Percentiles rank a stretch among this genome's conserved stretches.
Conservation (phyloP, 1,140 invertebrate species). For the Trichonephila clavipes region DNA sequence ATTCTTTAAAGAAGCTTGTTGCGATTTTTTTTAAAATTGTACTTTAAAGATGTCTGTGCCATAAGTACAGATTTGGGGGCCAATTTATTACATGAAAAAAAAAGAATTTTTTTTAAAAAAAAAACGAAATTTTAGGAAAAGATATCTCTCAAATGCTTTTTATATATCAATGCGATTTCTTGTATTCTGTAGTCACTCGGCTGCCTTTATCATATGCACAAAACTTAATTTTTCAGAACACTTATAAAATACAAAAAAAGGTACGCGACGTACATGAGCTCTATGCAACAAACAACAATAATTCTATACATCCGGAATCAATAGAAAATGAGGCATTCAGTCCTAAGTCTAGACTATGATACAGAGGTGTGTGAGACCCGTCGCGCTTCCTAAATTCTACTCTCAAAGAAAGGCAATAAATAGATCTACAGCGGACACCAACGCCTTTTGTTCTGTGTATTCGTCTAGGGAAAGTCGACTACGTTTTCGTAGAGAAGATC, state of each 20-base stretch:
- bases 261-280: conserved; percentile 38
- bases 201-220: conserved; percentile 4
- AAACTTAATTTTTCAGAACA: conserved; percentile 35
- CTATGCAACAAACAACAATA: conserved; percentile 75
- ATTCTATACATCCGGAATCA: conserved; percentile 71
- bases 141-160: neutral
- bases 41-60: too few species aligned
- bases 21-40: too few species aligned
- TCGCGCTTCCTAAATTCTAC: conserved; percentile 36
- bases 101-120: too few species aligned
- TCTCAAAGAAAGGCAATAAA: conserved; percentile 74
- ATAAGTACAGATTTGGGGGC: too few species aligned
- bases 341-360: conserved; percentile 70
- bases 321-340: conserved; percentile 57
- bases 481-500: neutral
- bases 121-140: too few species aligned
- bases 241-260: conserved; percentile 36
- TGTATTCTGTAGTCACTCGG: neutral
- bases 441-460: conserved; percentile 55
- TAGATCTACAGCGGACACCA: conserved; percentile 68
- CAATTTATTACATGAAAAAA: too few species aligned
- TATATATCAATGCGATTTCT: neutral
- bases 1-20: too few species aligned
- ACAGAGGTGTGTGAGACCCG: conserved; percentile 54
- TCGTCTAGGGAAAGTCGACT: neutral